These are phyloP conservation scores for Zhengitettix transpicula DNA, from an alignment of 2,888 invertebrate genomes.

Conservation along the genomic window DNA sequence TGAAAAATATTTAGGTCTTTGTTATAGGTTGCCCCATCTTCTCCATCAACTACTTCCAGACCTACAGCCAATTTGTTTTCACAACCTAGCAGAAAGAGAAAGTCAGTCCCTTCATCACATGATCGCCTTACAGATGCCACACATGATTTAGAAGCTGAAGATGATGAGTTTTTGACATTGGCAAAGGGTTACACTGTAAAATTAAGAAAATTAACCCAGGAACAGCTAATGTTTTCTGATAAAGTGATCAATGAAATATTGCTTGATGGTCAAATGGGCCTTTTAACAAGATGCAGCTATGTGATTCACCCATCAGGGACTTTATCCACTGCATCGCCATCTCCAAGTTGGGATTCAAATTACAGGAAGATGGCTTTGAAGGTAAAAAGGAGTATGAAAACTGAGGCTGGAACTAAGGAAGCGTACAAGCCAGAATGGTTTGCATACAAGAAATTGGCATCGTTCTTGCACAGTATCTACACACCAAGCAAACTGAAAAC, in stretches of 20 bases:
- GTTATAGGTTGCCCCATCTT: no score
- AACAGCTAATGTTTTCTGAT: not conserved
- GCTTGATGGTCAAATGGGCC: not conserved
- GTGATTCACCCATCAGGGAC: not conserved
- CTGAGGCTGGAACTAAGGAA: not conserved
- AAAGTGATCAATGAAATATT: not conserved
- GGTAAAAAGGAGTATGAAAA: not conserved
- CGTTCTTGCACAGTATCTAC: not conserved
- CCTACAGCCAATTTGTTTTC: not conserved
- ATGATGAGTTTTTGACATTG: not conserved
- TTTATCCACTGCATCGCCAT: not conserved
- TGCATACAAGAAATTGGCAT: constrained; percentile 1
- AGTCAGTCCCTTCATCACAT: not conserved
- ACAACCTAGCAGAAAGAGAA: not conserved
- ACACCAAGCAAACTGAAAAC: not conserved
- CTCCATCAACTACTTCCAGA: no score
- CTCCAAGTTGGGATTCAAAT: not conserved
- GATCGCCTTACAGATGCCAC: not conserved
- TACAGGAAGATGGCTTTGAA: not conserved
- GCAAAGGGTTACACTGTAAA: not conserved
- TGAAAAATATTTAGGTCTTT: no score
- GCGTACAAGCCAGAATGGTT: constrained; percentile 2
- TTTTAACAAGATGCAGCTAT: not conserved
- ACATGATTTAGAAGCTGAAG: not conserved
- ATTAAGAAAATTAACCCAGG: not conserved